These are phyloP conservation scores for Piprites chloris DNA, from an alignment of 2,113 vertebrate species.

Conservation along the genomic window DNA sequence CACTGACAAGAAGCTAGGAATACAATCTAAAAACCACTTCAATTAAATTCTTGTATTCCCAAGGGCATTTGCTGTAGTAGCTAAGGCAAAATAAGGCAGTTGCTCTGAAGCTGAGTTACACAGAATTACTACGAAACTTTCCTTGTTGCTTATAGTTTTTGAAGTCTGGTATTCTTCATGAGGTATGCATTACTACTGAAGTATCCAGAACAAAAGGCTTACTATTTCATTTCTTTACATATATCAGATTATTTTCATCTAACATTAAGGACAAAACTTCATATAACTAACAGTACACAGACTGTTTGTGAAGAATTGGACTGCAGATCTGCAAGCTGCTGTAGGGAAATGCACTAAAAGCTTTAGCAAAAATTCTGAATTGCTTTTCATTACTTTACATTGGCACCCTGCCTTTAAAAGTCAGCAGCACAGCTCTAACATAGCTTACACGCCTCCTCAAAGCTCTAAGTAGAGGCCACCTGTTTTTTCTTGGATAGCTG, in stretches of 20 bases:
- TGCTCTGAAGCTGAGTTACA: neutral
- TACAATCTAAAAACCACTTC: neutral
- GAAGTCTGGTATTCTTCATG: neutral
- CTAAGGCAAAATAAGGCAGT: neutral
- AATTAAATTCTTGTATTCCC: neutral
- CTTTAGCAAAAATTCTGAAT: neutral
- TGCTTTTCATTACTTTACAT: slow-evolving; percentile 16
- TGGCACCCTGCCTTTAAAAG: neutral
- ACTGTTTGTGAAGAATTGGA: neutral
- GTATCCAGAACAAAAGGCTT: neutral
- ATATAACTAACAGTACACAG: neutral
- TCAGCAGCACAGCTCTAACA: neutral
- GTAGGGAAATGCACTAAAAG: neutral
- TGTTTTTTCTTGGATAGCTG: neutral
- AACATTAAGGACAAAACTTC: neutral
- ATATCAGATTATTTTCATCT: neutral
- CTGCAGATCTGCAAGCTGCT: neutral
- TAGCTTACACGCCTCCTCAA: neutral
- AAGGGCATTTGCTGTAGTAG: neutral
- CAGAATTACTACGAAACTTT: neutral
- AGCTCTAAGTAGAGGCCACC: neutral
- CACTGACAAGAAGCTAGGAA: neutral
- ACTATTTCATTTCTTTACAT: neutral
- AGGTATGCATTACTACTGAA: neutral
- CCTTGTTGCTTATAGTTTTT: neutral